Evolutionary conservation across 1,140 invertebrate species (phyloP), one percentile per base, ranked within the genome.

Genomic region (Pseudobourletiella spinata): DNA sequence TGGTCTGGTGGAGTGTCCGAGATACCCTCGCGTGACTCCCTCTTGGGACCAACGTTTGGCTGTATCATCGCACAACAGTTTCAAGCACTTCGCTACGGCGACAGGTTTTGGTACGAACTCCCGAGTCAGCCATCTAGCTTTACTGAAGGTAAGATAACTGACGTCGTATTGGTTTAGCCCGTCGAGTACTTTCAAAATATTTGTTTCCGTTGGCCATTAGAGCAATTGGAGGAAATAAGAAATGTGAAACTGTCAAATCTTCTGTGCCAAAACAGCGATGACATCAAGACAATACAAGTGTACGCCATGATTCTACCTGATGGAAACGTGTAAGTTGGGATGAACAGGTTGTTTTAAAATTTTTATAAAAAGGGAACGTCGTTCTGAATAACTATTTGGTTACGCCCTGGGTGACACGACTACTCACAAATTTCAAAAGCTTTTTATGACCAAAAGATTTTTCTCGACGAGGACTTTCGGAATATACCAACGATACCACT

Each of bases 41-140:
- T 79, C 65, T 70, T 80, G 2, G 81, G 81, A 1, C 79, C 80
- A 6, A 82, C 80, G 11, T 80, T 81, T 67, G 74, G 76, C 18
- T 82, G 81, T 64, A 74, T 83, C 29, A 75, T 83, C 25, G 80
- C 73, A 11, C 74, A 75, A 58, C 80, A 82, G 63, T 83, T 84
- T 70, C 72, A 73, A 57, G 72, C 75, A 58, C 64, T 83, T 2
- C 76, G 79, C 58, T 72, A 72, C 67, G 83, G 82, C 29, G 83
- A 84, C 70, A 69, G 82, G 29, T 83, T 80, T 71, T 84, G 79
- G 76, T 83, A 80, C 66, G 82, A 83, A 69, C 79, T 79, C 55
- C 44, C 59, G 0, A 71, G 72, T 22, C 70, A 59, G 59, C 71
- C 73, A 0, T 72, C 66, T 14, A 65, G 68, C 15, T 75, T 75